phyloP scores from a whole-genome alignment of 2,113 vertebrate genomes.

The Chrysemys picta region DNA sequence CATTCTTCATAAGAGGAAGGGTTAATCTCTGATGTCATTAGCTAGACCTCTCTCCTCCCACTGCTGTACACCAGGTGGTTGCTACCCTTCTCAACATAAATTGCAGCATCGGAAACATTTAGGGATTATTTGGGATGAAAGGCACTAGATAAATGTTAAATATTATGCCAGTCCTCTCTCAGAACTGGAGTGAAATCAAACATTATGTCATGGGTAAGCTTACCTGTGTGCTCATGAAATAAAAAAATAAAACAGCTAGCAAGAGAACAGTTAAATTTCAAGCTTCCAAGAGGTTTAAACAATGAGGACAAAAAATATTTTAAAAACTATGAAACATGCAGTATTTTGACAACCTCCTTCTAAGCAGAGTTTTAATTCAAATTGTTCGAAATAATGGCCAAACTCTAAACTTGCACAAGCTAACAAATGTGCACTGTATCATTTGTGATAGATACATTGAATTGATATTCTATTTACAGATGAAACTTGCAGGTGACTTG shows the following conservation, averaged over 20 bases:
- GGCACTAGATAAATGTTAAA: not conserved
- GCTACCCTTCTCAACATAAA: not conserved
- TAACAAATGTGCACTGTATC: not conserved
- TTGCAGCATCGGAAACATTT: not conserved
- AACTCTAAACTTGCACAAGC: not conserved
- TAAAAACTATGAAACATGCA: not conserved
- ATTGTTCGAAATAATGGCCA: not conserved
- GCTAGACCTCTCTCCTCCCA: not conserved
- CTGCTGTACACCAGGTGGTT: not conserved
- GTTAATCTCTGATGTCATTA: not conserved
- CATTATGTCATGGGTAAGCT: not conserved
- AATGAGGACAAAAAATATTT: not conserved
- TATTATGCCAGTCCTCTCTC: not conserved
- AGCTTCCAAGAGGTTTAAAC: not conserved
- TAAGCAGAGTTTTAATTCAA: not conserved
- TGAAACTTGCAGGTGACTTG: not conserved
- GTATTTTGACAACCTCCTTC: not conserved
- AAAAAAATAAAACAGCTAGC: not conserved
- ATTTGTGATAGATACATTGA: not conserved
- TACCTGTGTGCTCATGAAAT: not conserved
- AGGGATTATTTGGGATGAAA: not conserved
- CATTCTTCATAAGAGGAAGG: not conserved
- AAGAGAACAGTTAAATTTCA: not conserved
- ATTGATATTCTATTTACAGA: not conserved
- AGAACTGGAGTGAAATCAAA: not conserved